phyloP scores from a whole-genome alignment of 92 coral and sea anemone species.

The Montipora capitata region DNA sequence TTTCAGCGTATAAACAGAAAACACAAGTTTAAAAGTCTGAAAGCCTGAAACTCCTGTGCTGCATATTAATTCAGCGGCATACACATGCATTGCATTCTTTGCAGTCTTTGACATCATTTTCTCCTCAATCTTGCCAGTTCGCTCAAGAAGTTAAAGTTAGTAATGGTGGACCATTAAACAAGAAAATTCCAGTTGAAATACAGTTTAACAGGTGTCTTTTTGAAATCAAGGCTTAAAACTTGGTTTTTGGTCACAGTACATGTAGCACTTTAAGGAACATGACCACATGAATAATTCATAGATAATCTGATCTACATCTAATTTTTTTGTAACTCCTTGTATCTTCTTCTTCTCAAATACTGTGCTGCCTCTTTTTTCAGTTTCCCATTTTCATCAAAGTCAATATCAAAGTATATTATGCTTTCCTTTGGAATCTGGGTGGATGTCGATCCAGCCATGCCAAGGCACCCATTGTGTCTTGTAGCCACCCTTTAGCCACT shows the following conservation, averaged over 20 bases:
- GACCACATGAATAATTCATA: neutral
- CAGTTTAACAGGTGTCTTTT: neutral
- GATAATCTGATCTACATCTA: neutral
- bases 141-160: too few species aligned
- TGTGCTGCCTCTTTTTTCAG: constrained; percentile 21
- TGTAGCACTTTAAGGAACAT: neutral
- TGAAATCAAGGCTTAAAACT: neutral
- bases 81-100: too few species aligned
- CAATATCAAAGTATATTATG: constrained; percentile 39
- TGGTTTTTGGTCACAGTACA: neutral
- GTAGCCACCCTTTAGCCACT: too few species aligned
- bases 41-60: too few species aligned
- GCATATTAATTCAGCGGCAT: too few species aligned
- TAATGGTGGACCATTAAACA: neutral
- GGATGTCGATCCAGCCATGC: constrained; percentile 46
- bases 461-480: constrained; percentile 50
- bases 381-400: constrained; percentile 48
- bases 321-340: constrained; percentile 17
- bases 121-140: too few species aligned
- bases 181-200: neutral
- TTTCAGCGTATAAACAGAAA: too few species aligned
- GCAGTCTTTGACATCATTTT: too few species aligned
- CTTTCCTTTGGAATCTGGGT: constrained; percentile 58
- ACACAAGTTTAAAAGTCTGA: too few species aligned
- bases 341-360: neutral